Base-by-base conservation (phyloP, 2,888 invertebrate species). In the Nudaria mundana region DNA sequence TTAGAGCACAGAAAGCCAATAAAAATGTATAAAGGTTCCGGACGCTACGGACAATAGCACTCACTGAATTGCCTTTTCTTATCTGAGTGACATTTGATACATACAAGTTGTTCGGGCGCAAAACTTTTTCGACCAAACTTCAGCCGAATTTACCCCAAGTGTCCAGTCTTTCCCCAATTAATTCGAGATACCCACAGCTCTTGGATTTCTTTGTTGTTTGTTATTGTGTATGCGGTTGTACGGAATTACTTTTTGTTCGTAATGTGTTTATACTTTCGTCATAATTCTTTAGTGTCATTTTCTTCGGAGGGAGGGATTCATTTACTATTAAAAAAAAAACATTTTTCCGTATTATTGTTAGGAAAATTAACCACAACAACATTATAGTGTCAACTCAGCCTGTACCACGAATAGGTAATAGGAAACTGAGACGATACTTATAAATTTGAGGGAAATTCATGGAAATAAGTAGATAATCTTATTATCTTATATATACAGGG, bases 1-100 rank as follows among this genome's bases (percentile, higher is more conserved):
- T 67, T 67, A 63, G 63, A 63, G 59, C 56, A 52, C 48, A 55
- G 48, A 57, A 63, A 62, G 50, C 63, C 64, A 72, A 70, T 71
- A 68, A 71, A 71, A 67, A 63, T 60, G 64, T 65, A 58, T 63
- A 62, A 65, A 58, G 61, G 58, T 56, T 46, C 53, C 64, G 40
- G 47, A 46, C 39, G 44, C 40, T 42, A 38, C 49, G 58, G 59
- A 64, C 58, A 60, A 57, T 56, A 55, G 56, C 52, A 63, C 63
- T 65, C 56, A 57, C 49, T 40, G 65, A 57, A 67, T 66, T 65
- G 62, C 56, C 46, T 52, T 48, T 31, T 46, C 40, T 45, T 49
- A 47, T 54, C 58, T 52, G 46, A 57, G 33, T 57, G 59, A 56
- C 62, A 53, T 56, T 53, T 56, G 56, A 58, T 62, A 51, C 44